These are phyloP conservation scores for Trichogramma evanescens DNA, from an alignment of 2,888 invertebrate species.

Conservation along the genomic window DNA sequence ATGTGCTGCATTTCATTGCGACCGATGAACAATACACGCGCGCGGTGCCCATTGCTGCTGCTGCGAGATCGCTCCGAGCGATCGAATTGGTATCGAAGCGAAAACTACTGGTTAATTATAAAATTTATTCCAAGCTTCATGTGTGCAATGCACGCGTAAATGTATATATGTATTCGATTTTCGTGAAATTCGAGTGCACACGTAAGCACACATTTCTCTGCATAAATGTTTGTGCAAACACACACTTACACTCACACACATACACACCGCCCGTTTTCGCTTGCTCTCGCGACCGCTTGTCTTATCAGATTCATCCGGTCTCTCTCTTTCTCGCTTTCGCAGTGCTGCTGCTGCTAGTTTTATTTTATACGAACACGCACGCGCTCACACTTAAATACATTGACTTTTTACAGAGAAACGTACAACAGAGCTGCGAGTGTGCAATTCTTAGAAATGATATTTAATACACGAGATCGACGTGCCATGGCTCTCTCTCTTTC, in stretches of 20 bases:
- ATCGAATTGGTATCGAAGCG: not conserved
- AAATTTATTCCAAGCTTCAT: too few species aligned
- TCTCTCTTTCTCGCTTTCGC: too few species aligned
- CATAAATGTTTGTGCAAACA: not conserved
- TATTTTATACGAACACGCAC: too few species aligned
- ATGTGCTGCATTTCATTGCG: not conserved
- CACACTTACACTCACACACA: not conserved
- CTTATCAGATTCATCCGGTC: conserved; percentile 17
- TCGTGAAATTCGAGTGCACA: not conserved
- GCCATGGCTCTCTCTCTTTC: not conserved
- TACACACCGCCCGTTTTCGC: not conserved
- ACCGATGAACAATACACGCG: not conserved
- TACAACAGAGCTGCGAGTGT: too few species aligned
- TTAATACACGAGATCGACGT: too few species aligned
- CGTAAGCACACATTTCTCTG: not conserved
- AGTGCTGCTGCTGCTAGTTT: too few species aligned
- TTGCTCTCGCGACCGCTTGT: not conserved
- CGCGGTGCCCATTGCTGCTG: not conserved
- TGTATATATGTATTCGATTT: too few species aligned
- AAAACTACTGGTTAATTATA: too few species aligned
- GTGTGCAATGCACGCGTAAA: too few species aligned
- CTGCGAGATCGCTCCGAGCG: not conserved
- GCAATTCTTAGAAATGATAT: too few species aligned
- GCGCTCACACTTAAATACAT: too few species aligned
- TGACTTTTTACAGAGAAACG: too few species aligned